Base-by-base conservation (phyloP, 2,797 vertebrate species). In the Epinephelus malabaricus region DNA sequence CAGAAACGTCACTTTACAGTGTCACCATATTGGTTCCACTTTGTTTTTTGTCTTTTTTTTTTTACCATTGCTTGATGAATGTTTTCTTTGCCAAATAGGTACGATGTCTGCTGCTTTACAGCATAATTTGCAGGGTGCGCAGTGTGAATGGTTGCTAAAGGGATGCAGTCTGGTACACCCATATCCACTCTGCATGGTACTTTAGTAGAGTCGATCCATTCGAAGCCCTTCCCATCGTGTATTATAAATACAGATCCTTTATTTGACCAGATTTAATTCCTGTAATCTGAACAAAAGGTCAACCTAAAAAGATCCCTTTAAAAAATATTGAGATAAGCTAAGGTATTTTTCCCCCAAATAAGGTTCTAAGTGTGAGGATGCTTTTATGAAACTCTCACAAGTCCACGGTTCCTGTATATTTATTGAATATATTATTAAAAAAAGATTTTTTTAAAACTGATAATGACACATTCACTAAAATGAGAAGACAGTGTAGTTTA, bases 51-150 rank as follows among this genome's bases (percentile, higher is more conserved):
- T 76, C 59, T 25, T 50, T 18, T 63, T 18, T 73, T 80, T 88
- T 60, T 7, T 25, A 88, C 68, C 62, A 72, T 89, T 81, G 79
- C 86, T 92, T 76, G 59, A 90, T 93, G 92, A 93, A 92, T 94
- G 89, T 93, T 93, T 91, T 85, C 79, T 92, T 94, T 92, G 92
- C 91, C 93, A 95, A 94, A 93, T 76, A 85, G 93, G 93, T 95
- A 94, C 92, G 65, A 87, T 53, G 73, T 89, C 73, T 86, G 89
- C 81, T 91, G 91, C 89, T 87, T 66, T 59, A 64, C 80, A 70
- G 85, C 61, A 2, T 67, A 19, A 23, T 81, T 79, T 79, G 74
- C 76, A 66, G 81, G 71, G 63, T 85, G 74, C 81, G 69, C 82
- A 53, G 72, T 78, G 79, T 80, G 69, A 87, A 59, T 38, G 77